Evolutionary conservation across 2,113 vertebrate genomes (phyloP), one percentile per base, ranked within the genome.

Genomic region (Accipiter cooperii): DNA sequence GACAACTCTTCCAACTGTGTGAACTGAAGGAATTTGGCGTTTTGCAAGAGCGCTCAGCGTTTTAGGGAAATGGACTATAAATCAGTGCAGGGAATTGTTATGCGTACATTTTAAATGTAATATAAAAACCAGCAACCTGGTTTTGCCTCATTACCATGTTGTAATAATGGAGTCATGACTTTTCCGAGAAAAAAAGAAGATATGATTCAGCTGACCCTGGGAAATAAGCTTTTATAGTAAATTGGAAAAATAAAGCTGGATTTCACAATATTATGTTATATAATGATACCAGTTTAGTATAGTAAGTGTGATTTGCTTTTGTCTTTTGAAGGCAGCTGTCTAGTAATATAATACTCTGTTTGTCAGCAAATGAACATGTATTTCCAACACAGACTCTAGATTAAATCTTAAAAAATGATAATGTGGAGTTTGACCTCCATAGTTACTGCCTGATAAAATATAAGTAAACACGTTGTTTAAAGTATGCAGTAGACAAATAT

Each of bases 151-250:
- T 73, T 84, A 84, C 13, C 21, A 5, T 40, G 22, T 46, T 65
- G 51, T 76, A 80, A 64, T 54, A 51, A 78, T 28, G 49, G 51
- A 79, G 22, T 54, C 11, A 46, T 49, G 49, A 61, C 25, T 83
- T 84, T 71, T 90, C 66, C 42, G 51, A 51, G 64, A 55, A 63
- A 63, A 84, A 84, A 84, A 42, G 8, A 77, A 87, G 33, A 42
- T n/a, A 46, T 19, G 20, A 87, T 94, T 88, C 75, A 92, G 44
- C 36, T 49, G 77, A 55, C 40, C 57, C 55, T 61, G 36, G 95
- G 89, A 97, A 97, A 97, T 60, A 95, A 91, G 40, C 68, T 97
- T 98, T 97, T 96, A 96, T 95, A 94, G 80, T 96, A 90, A 94
- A 84, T 10, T 22, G 66, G 76, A 90, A 96, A 93, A 96, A 90